phyloP scores from a whole-genome alignment of 23 tunicate species.

The Halocynthia aurantium region DNA sequence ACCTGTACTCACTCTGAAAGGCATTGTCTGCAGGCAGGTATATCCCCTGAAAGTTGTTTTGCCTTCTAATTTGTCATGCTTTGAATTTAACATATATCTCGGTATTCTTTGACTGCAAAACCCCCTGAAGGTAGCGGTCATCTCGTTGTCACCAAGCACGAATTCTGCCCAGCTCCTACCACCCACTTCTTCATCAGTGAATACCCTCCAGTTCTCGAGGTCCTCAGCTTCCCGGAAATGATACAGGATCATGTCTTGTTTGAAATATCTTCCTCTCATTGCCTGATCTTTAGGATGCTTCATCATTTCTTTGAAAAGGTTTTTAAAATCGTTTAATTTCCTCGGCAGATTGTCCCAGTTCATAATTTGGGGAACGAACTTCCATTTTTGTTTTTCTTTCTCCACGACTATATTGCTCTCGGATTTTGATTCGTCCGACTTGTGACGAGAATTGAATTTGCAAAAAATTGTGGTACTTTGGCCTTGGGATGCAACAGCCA shows the following conservation, averaged over 20 bases:
- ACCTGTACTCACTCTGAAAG: constrained; percentile 56
- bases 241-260: constrained; percentile 58
- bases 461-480: not conserved
- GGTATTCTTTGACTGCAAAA: constrained; percentile 57
- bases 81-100: constrained; percentile 15
- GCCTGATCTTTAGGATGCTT: constrained; percentile 21
- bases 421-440: not conserved
- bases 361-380: not conserved
- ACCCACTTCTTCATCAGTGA: constrained; percentile 83
- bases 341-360: constrained; percentile 6
- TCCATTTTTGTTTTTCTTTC: constrained; percentile 8
- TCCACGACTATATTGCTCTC: constrained; percentile 10
- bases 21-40: constrained; percentile 69
- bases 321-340: not conserved
- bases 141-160: constrained; percentile 54
- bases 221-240: constrained; percentile 57
- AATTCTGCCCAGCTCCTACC: constrained; percentile 93
- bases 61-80: constrained; percentile 36
- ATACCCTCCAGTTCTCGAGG: constrained; percentile 68
- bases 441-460: not conserved
- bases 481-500: no score
- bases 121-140: constrained; percentile 80
- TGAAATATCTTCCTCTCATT: constrained; percentile 6
- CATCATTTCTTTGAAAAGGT: not conserved
- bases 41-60: constrained; percentile 41